Conservation (phyloP, 2,888 invertebrate species). For the Cephus pulcher region DNA sequence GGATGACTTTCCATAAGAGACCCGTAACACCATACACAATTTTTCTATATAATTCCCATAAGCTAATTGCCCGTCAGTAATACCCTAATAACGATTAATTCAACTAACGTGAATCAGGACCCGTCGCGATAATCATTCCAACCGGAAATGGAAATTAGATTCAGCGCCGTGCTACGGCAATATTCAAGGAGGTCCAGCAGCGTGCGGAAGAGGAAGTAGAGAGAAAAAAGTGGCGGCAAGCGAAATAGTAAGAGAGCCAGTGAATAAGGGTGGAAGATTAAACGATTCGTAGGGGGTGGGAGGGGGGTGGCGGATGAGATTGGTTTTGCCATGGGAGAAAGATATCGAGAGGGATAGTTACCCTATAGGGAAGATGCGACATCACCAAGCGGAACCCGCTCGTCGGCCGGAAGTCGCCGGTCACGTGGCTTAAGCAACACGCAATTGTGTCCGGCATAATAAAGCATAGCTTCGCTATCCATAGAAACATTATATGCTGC, state of each 20-base stretch:
- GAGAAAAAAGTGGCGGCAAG: neutral
- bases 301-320: neutral
- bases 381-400: slow-evolving; percentile 63
- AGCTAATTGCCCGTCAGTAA: too few relatives aligned
- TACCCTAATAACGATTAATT: neutral
- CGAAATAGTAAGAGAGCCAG: neutral
- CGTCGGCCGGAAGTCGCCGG: slow-evolving; percentile 65
- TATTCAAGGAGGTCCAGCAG: neutral
- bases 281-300: slow-evolving; percentile 19
- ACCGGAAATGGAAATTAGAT: neutral
- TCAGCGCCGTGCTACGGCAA: neutral
- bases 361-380: slow-evolving; percentile 49
- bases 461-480: slow-evolving; percentile 53
- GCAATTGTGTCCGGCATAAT: slow-evolving; percentile 67
- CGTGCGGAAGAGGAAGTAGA: neutral
- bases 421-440: slow-evolving; percentile 66
- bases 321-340: slow-evolving; percentile 2
- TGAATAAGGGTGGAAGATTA: slow-evolving; percentile 13
- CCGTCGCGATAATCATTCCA: neutral
- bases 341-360: neutral
- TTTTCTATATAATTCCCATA: neutral
- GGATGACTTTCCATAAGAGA: neutral
- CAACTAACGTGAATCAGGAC: neutral
- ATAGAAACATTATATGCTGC: slow-evolving; percentile 30
- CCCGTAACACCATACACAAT: neutral